Evolutionary conservation across 2,888 invertebrate species (phyloP).

Genomic region (Dusona sp.): DNA sequence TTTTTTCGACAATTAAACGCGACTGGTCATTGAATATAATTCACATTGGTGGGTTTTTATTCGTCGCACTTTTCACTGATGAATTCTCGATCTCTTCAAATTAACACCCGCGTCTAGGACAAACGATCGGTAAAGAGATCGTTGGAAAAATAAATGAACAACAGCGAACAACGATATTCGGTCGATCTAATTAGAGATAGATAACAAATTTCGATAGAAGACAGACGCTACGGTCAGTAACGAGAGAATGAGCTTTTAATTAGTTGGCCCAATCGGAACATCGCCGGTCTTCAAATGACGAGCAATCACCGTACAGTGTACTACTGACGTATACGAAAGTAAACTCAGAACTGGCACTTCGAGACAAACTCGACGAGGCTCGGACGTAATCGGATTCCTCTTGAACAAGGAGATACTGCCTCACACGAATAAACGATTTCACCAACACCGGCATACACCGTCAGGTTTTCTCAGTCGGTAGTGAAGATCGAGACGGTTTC

Average conservation of each 20-base stretch:
- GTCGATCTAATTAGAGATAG: not conserved
- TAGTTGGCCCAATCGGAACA: constrained; percentile 44
- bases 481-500: constrained; percentile 21
- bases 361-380: constrained; percentile 46
- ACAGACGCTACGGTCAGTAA: constrained; percentile 27
- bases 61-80: constrained; percentile 34
- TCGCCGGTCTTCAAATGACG: constrained; percentile 47
- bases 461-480: constrained; percentile 44
- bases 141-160: not conserved
- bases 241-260: constrained; percentile 27
- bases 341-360: constrained; percentile 46
- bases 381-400: constrained; percentile 65
- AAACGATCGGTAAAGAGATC: constrained; percentile 8
- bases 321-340: constrained; percentile 53
- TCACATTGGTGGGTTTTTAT: not conserved
- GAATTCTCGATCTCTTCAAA: constrained; percentile 3
- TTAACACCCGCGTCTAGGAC: too few relatives aligned
- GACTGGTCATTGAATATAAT: not conserved
- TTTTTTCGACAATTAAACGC: not conserved
- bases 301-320: constrained; percentile 49
- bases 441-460: not conserved
- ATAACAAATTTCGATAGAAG: not conserved
- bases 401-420: constrained; percentile 34
- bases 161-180: not conserved
- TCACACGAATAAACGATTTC: constrained; percentile 19